Evolutionary conservation across 1,140 invertebrate genomes (phyloP).

Genomic region (Tachypleus tridentatus): DNA sequence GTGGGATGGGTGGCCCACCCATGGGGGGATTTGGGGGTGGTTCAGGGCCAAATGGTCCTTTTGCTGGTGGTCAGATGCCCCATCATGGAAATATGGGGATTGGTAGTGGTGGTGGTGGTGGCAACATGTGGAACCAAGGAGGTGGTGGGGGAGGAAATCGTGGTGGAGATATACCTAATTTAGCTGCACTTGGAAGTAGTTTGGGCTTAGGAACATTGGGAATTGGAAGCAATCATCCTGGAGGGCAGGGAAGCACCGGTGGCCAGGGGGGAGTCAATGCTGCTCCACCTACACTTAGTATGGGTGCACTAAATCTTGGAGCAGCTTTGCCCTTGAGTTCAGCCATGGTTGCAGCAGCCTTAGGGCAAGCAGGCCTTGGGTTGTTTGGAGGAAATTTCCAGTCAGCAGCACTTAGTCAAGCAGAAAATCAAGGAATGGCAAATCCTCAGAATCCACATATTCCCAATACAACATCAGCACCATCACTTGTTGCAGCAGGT

Average conservation of each 20-base stretch:
- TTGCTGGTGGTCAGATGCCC: too few relatives aligned
- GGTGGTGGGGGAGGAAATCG: constrained; percentile 43
- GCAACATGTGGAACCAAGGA: constrained; percentile 52
- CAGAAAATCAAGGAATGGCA: constrained; percentile 45
- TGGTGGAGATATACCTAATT: constrained; percentile 63
- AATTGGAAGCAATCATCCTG: background rate
- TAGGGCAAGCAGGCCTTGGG: constrained; percentile 45
- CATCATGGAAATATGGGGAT: background rate
- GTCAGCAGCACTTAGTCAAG: background rate
- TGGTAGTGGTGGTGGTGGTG: constrained; percentile 25
- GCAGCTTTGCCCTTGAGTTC: constrained; percentile 66
- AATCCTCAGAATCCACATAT: constrained; percentile 42
- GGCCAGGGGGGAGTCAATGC: constrained; percentile 35
- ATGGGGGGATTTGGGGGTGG: too few relatives aligned
- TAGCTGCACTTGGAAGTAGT: constrained; percentile 49
- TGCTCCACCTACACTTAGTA: constrained; percentile 41
- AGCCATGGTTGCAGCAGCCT: constrained; percentile 65
- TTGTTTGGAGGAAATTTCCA: constrained; percentile 16
- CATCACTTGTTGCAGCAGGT: background rate
- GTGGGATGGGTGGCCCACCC: too few relatives aligned
- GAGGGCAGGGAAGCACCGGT: constrained; percentile 34
- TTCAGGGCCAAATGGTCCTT: too few relatives aligned
- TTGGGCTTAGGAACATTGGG: constrained; percentile 39
- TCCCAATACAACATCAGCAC: background rate
- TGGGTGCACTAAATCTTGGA: constrained; percentile 58